Evolutionary conservation across 1,140 invertebrate genomes (phyloP).

Genomic region (Riptortus pedestris): DNA sequence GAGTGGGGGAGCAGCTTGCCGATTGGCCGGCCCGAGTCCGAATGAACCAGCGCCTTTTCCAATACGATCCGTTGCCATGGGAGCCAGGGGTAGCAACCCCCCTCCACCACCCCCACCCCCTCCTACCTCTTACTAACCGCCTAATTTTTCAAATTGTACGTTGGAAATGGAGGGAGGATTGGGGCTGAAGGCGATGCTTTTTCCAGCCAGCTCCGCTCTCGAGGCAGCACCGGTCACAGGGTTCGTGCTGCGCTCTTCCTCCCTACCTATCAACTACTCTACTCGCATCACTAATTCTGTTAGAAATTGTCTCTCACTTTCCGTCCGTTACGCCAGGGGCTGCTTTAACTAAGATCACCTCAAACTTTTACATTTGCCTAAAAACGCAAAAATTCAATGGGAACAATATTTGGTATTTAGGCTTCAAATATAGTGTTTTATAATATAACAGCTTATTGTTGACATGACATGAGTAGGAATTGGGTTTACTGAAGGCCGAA

Average conservation of each 20-base stretch:
- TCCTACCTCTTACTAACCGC: neutral
- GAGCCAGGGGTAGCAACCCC: neutral
- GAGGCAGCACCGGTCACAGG: neutral
- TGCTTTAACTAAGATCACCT: too few relatives aligned
- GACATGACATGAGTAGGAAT: too few relatives aligned
- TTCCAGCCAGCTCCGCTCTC: neutral
- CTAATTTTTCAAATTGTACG: conserved; percentile 6
- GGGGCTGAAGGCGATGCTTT: neutral
- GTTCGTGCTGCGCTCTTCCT: neutral
- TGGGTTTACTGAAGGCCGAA: too few relatives aligned
- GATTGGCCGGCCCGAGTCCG: neutral
- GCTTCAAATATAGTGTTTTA: too few relatives aligned
- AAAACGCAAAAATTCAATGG: too few relatives aligned
- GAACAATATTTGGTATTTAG: too few relatives aligned
- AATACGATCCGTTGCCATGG: conserved; percentile 16
- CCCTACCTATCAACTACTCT: neutral
- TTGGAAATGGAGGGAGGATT: neutral
- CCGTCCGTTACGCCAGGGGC: too few relatives aligned
- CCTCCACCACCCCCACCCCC: neutral
- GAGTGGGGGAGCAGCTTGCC: neutral
- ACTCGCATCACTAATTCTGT: too few relatives aligned
- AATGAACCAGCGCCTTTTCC: conserved; percentile 9
- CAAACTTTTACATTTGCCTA: too few relatives aligned
- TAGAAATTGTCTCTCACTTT: too few relatives aligned
- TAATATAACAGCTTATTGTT: too few relatives aligned